Base-by-base conservation (phyloP, 2,888 invertebrate genomes). In the Erebia palarica region DNA sequence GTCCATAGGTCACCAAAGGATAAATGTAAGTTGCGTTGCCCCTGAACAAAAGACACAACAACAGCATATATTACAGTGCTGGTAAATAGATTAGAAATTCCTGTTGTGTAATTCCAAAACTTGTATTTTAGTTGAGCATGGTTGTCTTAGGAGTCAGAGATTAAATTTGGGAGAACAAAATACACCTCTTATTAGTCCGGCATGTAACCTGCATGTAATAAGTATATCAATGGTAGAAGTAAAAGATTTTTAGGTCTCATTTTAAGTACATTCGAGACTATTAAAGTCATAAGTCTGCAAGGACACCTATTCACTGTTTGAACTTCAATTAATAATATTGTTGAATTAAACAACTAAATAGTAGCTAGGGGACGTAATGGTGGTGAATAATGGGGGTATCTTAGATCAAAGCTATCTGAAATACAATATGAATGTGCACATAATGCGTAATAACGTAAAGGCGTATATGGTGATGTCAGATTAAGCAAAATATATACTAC, bases 1-100 rank as follows among this genome's bases (percentile, higher is more conserved):
- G 92, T 87, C 85, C 87, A 83, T 92, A 92, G 88, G 86, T 86
- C 90, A 88, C 80, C 91, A 90, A 86, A 88, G 94, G 94, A 94
- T 92, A 84, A 86, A 88, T 88, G 94, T 94, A 94, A 94, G 94
- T 94, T 73, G 77, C 75, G 75, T 78, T 75, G 67, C 75, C 78
- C 77, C 66, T 57, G 44, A 70, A 49, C 42, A 68, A n/a, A 70
- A 68, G 65, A 73, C 67, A 72, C 65, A 75, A 71, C 81, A 78
- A 86, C 80, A 82, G 87, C 88, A 90, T 87, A 78, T 71, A 73
- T 82, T 81, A 82, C 88, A 80, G 86, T 91, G 79, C 76, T 78
- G 78, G 59, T 61, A 42, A 14, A 63, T 69, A 71, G 64, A 73
- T 57, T 63, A 60, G 53, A 71, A 57, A 18, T 64, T 73, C 77